Evolutionary conservation across 2,113 vertebrate species (phyloP).

Genomic region (Bufo bufo): DNA sequence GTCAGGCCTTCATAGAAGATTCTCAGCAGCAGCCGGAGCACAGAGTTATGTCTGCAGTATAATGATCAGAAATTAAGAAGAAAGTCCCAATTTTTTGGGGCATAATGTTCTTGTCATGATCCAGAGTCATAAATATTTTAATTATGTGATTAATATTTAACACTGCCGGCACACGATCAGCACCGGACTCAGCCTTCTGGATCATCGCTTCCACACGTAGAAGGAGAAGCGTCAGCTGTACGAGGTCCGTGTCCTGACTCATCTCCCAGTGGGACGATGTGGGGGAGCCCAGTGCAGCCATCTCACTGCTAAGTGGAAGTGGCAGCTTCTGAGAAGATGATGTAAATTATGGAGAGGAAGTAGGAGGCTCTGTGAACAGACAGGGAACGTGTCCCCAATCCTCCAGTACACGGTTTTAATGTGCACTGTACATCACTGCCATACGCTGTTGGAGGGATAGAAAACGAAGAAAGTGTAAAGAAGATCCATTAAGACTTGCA

Average conservation of each 20-base stretch:
- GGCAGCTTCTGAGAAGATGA: neutral
- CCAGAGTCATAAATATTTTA: conserved; percentile 11
- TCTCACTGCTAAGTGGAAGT: neutral
- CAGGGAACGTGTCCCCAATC: neutral
- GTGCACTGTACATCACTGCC: neutral
- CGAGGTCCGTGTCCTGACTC: neutral
- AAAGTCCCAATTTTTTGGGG: neutral
- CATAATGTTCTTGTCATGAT: conserved; percentile 21
- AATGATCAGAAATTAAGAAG: neutral
- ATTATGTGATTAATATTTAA: conserved; percentile 28
- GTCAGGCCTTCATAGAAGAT: too few relatives aligned
- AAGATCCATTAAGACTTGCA: neutral
- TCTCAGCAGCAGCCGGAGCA: too few relatives aligned
- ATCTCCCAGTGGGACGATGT: neutral
- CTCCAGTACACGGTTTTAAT: neutral
- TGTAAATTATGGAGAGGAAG: conserved; percentile 3
- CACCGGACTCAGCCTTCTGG: neutral
- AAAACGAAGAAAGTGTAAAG: neutral
- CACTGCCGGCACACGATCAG: neutral
- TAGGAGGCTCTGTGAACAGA: neutral
- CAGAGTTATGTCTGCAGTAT: neutral
- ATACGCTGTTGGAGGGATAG: neutral
- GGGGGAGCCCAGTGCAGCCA: neutral
- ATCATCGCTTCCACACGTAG: neutral
- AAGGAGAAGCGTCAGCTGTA: neutral